Base-by-base conservation (phyloP, 2,113 vertebrate genomes). In the Malaclemys terrapin region DNA sequence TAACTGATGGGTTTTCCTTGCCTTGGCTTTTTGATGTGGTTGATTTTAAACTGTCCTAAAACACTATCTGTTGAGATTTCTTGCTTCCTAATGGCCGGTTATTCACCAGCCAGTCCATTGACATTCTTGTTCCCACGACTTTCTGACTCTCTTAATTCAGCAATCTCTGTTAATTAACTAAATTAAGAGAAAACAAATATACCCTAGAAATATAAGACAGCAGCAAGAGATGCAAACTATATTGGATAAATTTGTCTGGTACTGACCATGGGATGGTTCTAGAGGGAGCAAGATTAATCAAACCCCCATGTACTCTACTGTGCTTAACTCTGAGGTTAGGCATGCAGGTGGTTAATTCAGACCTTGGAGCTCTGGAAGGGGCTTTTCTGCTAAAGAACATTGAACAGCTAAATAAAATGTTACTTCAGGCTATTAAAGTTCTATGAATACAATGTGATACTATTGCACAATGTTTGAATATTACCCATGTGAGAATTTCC, bases 401-500 rank as follows among this genome's bases (percentile, higher is more conserved):
- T 85, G 69, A 91, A 84, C 59, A 94, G 75, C 2, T 75, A 49
- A 6, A 80, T 80, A 0, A 1, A 89, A 90, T 31, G 90, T 59
- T 52, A 1, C 76, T 87, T 82, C 69, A 84, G 94, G 82, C 59
- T 2, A 0, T 87, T 79, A 85, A 87, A 0, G 0, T 94, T 91
- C 0, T 22, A 45, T 9, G 82, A 29, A 13, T 11, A 38, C 89
- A 93, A 94, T 78, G 90, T 89, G 90, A 88, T 91, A 72, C 27
- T 0, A 1, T 76, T 93, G 76, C 84, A 83, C 76, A 52, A 31
- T 13, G 45, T 89, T 94, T 91, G 76, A 87, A 85, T 82, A 52
- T 42, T 82, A 81, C 89, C n/a, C n/a, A 84, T 80, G 31, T 94
- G 93, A 85, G 93, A 88, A 81, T 20, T 31, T 62, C 90, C 82